A percentile compares a stretch with the other conserved stretches of the same genome.
Conservation (phyloP, 2,888 invertebrate species). For the Drosophila prostipennis region DNA sequence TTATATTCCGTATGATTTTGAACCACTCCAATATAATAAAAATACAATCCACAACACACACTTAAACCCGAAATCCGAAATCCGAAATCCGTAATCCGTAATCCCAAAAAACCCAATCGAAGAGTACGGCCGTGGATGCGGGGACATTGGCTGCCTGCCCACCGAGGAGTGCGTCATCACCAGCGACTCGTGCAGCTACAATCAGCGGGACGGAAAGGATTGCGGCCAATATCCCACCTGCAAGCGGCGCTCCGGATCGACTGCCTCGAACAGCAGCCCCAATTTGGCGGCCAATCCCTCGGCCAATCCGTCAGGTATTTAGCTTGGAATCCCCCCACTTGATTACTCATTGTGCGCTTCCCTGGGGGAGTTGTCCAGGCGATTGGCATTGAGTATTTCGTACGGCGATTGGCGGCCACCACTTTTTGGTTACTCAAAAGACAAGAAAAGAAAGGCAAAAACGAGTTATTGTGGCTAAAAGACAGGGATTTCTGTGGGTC, state of each 20-base stretch:
- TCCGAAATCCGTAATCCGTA: background rate
- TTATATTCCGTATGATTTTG: conserved; percentile 20
- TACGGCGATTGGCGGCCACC: conserved; percentile 5
- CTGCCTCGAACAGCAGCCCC: conserved; percentile 48
- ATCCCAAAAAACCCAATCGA: conserved; percentile 42
- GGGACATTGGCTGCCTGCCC: conserved; percentile 91
- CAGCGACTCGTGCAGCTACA: conserved; percentile 89
- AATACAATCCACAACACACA: conserved; percentile 3
- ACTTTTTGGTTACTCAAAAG: conserved; percentile 6
- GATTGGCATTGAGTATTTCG: conserved; percentile 20
- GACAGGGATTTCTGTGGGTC: background rate
- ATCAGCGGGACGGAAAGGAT: conserved; percentile 85
- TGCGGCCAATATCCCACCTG: conserved; percentile 90
- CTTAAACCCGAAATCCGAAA: conserved; percentile 9
- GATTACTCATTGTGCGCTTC: conserved; percentile 34
- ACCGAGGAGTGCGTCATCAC: conserved; percentile 88
- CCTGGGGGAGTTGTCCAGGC: conserved; percentile 26
- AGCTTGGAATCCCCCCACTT: conserved; percentile 54
- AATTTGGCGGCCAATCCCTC: conserved; percentile 70
- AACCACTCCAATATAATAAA: background rate
- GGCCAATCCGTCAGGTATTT: conserved; percentile 84
- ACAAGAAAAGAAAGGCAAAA: background rate
- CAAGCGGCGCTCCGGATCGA: conserved; percentile 84
- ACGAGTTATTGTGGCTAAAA: background rate
- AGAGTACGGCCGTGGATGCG: conserved; percentile 92